phyloP scores from a whole-genome alignment of 2,113 vertebrate genomes.

The Pachyramphus minor region DNA sequence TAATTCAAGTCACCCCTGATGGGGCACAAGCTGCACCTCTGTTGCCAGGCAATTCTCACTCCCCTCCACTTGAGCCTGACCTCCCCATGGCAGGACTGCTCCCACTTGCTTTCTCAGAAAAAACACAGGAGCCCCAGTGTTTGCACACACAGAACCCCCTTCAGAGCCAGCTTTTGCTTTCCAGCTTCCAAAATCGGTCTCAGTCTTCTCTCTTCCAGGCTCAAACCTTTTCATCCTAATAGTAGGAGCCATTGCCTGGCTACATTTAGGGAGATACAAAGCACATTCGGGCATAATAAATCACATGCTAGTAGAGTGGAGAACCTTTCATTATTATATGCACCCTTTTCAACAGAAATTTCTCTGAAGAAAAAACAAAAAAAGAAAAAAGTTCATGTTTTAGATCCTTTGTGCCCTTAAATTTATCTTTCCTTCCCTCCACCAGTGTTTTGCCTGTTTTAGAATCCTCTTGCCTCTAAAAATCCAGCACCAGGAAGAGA shows the following conservation, averaged over 20 bases:
- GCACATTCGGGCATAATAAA: neutral
- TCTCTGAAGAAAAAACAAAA: neutral
- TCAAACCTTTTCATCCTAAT: neutral
- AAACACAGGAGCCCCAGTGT: neutral
- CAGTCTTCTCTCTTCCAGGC: neutral
- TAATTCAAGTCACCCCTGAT: neutral
- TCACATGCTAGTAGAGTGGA: neutral
- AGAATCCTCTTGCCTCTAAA: neutral
- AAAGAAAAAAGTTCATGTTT: neutral
- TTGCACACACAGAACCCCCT: neutral
- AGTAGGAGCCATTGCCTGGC: neutral
- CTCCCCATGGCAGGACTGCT: neutral
- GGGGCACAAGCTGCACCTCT: neutral
- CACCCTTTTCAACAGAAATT: neutral
- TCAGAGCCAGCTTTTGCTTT: neutral
- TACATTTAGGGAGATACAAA: neutral
- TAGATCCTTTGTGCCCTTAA: neutral
- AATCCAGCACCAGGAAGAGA: neutral
- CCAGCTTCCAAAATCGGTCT: neutral
- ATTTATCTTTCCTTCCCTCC: neutral
- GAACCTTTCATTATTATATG: neutral
- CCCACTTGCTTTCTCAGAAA: neutral
- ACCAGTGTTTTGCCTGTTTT: neutral
- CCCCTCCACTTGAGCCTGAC: accelerated
- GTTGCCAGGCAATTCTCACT: neutral